phyloP scores from a whole-genome alignment of 2,888 invertebrate species.

The Eudemis profundana region DNA sequence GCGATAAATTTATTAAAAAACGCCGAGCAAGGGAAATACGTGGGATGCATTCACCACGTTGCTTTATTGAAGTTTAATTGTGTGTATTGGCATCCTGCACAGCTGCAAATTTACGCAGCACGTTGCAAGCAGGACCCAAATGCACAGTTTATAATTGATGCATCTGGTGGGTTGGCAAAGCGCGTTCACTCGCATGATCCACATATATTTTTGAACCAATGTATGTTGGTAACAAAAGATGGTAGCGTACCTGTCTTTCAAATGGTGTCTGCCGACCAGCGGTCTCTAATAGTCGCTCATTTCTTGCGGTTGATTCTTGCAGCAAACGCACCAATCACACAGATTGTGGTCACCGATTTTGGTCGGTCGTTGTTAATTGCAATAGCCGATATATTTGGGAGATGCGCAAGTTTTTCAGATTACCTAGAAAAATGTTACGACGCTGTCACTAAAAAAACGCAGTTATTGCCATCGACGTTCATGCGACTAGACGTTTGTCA shows the following conservation, averaged over 20 bases:
- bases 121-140: slow-evolving; percentile 3
- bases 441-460: not conserved
- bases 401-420: too few relatives aligned
- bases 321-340: slow-evolving; percentile 30
- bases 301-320: too few relatives aligned
- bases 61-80: slow-evolving; percentile 15
- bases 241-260: slow-evolving; percentile 33
- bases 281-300: slow-evolving; percentile 9
- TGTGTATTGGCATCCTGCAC: slow-evolving; percentile 23
- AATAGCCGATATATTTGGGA: slow-evolving; percentile 20
- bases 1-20: too few relatives aligned
- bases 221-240: slow-evolving; percentile 37
- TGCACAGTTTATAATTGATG: slow-evolving; percentile 16
- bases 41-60: too few relatives aligned
- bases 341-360: slow-evolving; percentile 20
- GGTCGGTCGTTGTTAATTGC: slow-evolving; percentile 27
- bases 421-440: slow-evolving; percentile 29
- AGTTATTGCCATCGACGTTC: slow-evolving; percentile 11
- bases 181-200: slow-evolving; percentile 18
- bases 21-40: too few relatives aligned
- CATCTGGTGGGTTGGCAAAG: slow-evolving; percentile 4
- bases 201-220: slow-evolving; percentile 34
- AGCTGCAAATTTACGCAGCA: slow-evolving; percentile 3
- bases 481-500: too few relatives aligned
- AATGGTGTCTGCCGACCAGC: slow-evolving; percentile 27